Base-by-base conservation (phyloP, 2,888 invertebrate species). In the Pandemis heparana region DNA sequence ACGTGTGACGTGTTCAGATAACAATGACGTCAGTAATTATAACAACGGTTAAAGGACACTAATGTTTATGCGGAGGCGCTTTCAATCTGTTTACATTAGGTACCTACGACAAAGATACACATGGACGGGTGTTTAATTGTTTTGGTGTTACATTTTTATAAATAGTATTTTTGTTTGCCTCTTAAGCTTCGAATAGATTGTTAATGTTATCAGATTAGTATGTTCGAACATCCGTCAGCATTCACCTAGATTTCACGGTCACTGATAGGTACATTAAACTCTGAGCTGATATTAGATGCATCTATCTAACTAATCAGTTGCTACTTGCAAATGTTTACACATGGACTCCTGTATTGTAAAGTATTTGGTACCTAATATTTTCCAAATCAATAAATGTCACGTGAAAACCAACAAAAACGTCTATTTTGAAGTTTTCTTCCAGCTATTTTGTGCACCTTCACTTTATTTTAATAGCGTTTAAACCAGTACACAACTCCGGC, bases 11-110 rank as follows among this genome's bases (percentile, higher is more conserved):
- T 80, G 66, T 73, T 75, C 68, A 76, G 81, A 82, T 83, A 81
- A 73, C 77, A 81, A 81, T 86, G 87, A 87, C 87, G 87, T 87
- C 87, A 87, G 79, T 80, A 70, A 71, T 72, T 75, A 75, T 53
- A 72, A 72, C 71, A 76, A 75, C 72, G 51, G 70, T 74, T 70
- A 72, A 74, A 70, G 63, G 64, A 53, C 69, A 74, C 64, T 65
- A 65, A 64, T 65, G 73, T 64, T 68, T 60, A 69, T 69, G 43
- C 60, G 65, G 65, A 59, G 56, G 48, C 59, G 65, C 60, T 65
- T 65, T 74, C 70, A 46, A 65, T 65, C 60, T 70, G 74, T 74
- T 70, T 74, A 74, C 70, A 65, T 65, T 38, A 65, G 73, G 69
- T 64, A n/a, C n/a, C n/a, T n/a, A 74, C 18, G 53, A 65, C 53